phyloP scores from a whole-genome alignment of 1,140 invertebrate species.

The Acromyrmex echinatior region DNA sequence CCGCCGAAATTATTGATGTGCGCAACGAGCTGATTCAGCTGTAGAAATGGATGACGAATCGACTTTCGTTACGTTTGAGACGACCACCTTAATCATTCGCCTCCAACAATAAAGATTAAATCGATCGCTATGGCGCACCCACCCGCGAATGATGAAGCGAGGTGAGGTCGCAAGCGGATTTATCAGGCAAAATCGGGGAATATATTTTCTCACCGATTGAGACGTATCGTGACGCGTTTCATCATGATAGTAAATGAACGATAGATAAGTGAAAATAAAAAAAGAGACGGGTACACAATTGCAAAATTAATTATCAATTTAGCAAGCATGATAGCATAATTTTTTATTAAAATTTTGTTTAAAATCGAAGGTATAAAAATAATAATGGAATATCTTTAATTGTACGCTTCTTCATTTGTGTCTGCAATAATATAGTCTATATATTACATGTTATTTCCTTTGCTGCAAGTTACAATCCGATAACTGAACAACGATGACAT shows the following conservation, averaged over 20 bases:
- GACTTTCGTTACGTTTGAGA: conserved; percentile 57
- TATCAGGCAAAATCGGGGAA: conserved; percentile 60
- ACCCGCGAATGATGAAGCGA: conserved; percentile 58
- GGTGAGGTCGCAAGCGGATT: conserved; percentile 41
- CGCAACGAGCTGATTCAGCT: conserved; percentile 57
- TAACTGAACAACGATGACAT: conserved; percentile 19
- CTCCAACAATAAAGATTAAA: conserved; percentile 61
- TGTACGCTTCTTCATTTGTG: not conserved
- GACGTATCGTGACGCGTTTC: conserved; percentile 57
- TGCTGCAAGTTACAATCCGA: conserved; percentile 3
- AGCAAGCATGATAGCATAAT: not conserved
- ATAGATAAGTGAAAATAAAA: not conserved
- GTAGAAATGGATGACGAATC: conserved; percentile 52
- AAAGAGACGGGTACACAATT: not conserved
- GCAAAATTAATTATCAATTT: conserved; percentile 50
- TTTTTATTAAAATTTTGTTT: not conserved
- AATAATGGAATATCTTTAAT: not conserved
- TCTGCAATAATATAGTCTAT: conserved; percentile 25
- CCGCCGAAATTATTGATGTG: conserved; percentile 50
- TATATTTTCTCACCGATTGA: conserved; percentile 60
- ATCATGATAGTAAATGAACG: conserved; percentile 45
- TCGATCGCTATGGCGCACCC: conserved; percentile 40
- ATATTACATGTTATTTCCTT: not conserved
- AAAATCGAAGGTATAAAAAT: not conserved
- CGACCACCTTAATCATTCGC: conserved; percentile 54